Evolutionary conservation across 2,797 vertebrate genomes (phyloP).

Genomic region (Crypturellus tataupa): DNA sequence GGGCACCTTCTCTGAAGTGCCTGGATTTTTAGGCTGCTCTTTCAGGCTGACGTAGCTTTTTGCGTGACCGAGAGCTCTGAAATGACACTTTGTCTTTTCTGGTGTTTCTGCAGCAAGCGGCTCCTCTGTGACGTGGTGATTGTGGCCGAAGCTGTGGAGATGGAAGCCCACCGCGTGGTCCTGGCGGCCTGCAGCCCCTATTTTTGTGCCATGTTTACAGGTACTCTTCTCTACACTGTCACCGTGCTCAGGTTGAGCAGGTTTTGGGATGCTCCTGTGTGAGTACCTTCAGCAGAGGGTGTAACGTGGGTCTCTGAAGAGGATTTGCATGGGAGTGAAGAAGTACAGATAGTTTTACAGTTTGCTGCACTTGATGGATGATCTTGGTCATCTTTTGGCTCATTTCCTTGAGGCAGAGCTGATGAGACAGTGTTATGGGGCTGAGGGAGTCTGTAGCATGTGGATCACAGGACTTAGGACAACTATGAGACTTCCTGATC

Average conservation of each 20-base stretch:
- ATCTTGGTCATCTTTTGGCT: neutral
- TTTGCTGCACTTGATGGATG: neutral
- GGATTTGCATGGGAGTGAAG: neutral
- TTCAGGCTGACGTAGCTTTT: neutral
- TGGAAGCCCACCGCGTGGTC: conserved; percentile 94
- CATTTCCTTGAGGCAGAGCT: neutral
- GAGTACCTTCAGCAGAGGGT: neutral
- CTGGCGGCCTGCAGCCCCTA: conserved; percentile 96
- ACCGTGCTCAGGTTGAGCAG: rapidly evolving
- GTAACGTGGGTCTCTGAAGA: neutral
- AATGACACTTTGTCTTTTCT: conserved; percentile 51
- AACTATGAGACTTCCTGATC: neutral
- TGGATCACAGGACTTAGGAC: neutral
- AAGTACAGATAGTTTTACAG: neutral
- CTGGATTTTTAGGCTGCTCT: neutral
- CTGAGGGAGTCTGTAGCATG: neutral
- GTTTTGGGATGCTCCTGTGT: neutral
- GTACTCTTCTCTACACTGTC: conserved; percentile 72
- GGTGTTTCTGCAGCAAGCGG: conserved; percentile 87
- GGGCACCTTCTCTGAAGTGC: neutral
- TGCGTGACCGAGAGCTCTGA: neutral
- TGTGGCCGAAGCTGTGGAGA: conserved; percentile 90
- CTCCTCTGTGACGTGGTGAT: conserved; percentile 95
- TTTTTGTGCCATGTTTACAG: conserved; percentile 99
- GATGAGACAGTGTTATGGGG: neutral